These are phyloP conservation scores for Sporophila hypoxantha DNA, from an alignment of 2,113 vertebrate genomes.

Conservation along the genomic window DNA sequence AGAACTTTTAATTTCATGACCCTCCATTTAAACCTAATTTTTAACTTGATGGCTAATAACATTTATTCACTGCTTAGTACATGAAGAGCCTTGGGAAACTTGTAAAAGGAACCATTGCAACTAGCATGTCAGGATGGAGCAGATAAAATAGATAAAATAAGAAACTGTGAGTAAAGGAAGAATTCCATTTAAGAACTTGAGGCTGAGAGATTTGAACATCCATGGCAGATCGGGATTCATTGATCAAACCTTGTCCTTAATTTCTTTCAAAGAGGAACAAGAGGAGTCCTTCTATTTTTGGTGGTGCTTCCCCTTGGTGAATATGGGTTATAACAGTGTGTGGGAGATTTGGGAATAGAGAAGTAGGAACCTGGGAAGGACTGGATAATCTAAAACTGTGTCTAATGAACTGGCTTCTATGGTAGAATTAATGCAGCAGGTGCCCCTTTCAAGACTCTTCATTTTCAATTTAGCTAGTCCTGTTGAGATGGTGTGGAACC, in stretches of 20 bases:
- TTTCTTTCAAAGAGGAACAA: not conserved
- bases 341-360: not conserved
- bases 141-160: not conserved
- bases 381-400: not conserved
- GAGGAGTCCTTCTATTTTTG: not conserved
- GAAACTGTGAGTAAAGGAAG: not conserved
- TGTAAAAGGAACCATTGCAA: not conserved
- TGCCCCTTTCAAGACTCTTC: not conserved
- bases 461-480: not conserved
- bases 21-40: fast-evolving
- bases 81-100: not conserved
- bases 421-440: not conserved
- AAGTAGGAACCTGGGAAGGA: not conserved
- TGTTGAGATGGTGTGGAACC: not conserved
- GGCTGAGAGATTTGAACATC: not conserved
- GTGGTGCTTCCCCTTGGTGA: not conserved
- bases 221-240: not conserved
- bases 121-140: not conserved
- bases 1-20: not conserved
- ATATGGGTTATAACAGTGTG: not conserved
- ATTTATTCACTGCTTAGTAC: not conserved
- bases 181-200: not conserved
- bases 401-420: not conserved
- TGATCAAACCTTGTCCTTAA: not conserved
- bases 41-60: not conserved